Percentiles rank a stretch among this genome's conserved stretches.
Conservation (phyloP, 2,797 vertebrate genomes). For the Urophycis tenuis region DNA sequence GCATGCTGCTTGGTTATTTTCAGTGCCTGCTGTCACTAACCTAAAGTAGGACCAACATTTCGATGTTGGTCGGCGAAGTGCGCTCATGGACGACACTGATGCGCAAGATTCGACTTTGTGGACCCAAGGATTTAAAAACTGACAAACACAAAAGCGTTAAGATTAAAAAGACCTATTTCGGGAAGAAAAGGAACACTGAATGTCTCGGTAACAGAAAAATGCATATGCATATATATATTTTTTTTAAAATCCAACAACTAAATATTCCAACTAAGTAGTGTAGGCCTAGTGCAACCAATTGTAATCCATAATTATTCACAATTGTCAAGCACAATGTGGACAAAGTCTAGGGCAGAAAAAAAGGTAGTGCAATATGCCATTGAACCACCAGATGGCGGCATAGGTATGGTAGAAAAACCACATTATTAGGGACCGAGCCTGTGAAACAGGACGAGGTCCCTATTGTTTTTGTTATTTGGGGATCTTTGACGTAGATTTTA, state of each 20-base stretch:
- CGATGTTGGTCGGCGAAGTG: slow-evolving; percentile 24
- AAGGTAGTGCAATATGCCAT: slow-evolving; percentile 19
- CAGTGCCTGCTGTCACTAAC: slow-evolving; percentile 56
- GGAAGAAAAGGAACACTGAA: background rate
- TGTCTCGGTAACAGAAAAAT: background rate
- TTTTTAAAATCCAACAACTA: too few relatives aligned
- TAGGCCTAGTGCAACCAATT: background rate
- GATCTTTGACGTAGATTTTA: too few relatives aligned
- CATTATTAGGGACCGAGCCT: slow-evolving; percentile 34
- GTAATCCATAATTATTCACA: background rate
- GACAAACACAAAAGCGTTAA: background rate
- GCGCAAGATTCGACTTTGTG: slow-evolving; percentile 2
- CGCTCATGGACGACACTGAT: slow-evolving; percentile 11
- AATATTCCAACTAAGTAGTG: background rate
- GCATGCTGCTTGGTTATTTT: slow-evolving; percentile 51
- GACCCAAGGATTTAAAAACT: background rate
- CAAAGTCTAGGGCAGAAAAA: background rate
- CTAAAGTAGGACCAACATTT: slow-evolving; percentile 42
- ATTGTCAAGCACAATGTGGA: background rate
- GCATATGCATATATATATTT: too few relatives aligned
- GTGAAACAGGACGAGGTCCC: too few relatives aligned
- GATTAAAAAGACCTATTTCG: background rate
- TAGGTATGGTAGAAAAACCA: slow-evolving; percentile 32
- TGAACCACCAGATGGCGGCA: slow-evolving; percentile 36
- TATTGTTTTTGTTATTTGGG: too few relatives aligned